A percentile compares a stretch with the other conserved stretches of the same genome.
Evolutionary conservation across 2,113 vertebrate species (phyloP).

Genomic region (Sterrhoptilus dennistouni): DNA sequence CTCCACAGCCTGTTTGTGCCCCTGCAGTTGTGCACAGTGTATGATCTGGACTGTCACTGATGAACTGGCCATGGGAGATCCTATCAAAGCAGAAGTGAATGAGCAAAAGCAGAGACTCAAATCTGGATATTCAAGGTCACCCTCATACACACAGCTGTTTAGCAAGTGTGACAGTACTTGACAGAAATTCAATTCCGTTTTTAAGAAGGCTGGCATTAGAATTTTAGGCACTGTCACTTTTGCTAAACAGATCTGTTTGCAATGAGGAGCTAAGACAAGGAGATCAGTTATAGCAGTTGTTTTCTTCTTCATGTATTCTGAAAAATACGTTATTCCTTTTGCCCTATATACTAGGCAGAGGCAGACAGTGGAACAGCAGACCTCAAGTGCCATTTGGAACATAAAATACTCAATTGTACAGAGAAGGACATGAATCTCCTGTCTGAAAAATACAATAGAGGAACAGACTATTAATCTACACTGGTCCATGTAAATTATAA

Average conservation of each 20-base stretch:
- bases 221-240: slow-evolving; percentile 37
- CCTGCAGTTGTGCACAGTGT: not conserved
- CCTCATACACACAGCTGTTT: not conserved
- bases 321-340: slow-evolving; percentile 23
- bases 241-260: slow-evolving; percentile 22
- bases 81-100: not conserved
- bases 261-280: slow-evolving; percentile 4
- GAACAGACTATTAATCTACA: not conserved
- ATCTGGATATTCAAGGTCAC: slow-evolving; percentile 55
- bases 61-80: not conserved
- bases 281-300: slow-evolving; percentile 3
- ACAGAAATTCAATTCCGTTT: slow-evolving; percentile 38
- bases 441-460: not conserved
- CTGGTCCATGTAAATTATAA: not conserved
- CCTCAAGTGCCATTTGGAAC: slow-evolving; percentile 7
- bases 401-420: not conserved
- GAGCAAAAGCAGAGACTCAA: not conserved
- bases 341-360: not conserved
- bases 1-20: not conserved
- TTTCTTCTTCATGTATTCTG: slow-evolving; percentile 2
- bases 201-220: slow-evolving; percentile 16
- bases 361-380: not conserved
- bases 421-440: not conserved
- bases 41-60: not conserved
- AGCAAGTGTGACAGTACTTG: slow-evolving; percentile 37